Evolutionary conservation across 2,888 invertebrate species (phyloP), one percentile per base, ranked within the genome.

Genomic region (Cheilosia scutellata): DNA sequence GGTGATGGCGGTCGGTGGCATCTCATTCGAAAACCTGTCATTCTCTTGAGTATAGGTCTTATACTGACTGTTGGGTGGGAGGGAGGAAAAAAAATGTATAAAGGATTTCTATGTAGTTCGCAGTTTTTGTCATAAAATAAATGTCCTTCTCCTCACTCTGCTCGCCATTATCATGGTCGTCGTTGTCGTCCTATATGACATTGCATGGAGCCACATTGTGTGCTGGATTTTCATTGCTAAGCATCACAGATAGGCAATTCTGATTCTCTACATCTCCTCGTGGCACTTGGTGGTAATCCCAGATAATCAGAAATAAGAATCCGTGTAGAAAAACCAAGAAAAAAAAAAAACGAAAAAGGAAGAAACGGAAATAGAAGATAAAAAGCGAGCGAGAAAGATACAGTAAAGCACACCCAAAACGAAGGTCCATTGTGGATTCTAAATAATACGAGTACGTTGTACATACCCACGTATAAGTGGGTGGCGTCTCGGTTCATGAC

Each of bases 71-170:
- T 51, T 7, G 25, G 4, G 2, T 9, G 9, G 27, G 29, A 40
- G 3, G 16, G 47, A 40, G 5, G 42, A 57, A 60, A 20, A 20
- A 20, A 20, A 20, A 20, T 20, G 20, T 20, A 20, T 53, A 77
- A 70, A 70, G 76, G 44, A 76, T 76, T 76, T 76, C 53, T 33
- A 68, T 76, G 44, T 55, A 33, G 37, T 70, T 57, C 60, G 68
- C 77, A 68, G 51, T 68, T 77, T 77, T 62, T 77, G 62, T 47
- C 70, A 77, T 77, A 70, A 77, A 77, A 70, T 62, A 62, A 70
- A 77, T 62, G 62, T 70, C 53, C 55, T 77, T 60, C 55, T 13
- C 20, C 44, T 37, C 53, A 13, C 42, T 3, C 47, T 47, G 3
- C 40, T 9, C 60, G 33, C 31, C 29, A 57, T 53, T 33, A n/a